Base-by-base conservation (phyloP, 2,888 invertebrate species). In the Sacculina carcini region DNA sequence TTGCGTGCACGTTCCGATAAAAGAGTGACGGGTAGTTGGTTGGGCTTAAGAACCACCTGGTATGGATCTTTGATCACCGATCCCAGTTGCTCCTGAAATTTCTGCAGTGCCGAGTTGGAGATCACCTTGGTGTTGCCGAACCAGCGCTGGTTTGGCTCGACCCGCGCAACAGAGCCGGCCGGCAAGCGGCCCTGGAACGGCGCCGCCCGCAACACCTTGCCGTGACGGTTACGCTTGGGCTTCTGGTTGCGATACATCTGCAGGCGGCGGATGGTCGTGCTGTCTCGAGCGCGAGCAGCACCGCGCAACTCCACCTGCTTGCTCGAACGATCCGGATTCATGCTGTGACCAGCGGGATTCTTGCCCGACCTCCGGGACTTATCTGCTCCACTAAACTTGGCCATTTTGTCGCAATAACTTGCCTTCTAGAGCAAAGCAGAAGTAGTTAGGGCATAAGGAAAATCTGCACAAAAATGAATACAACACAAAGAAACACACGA, bases 231-330 rank as follows among this genome's bases (percentile, higher is more conserved):
- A 51, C 96, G 74, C 65, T 87, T 89, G 0, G 96, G 79, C 67
- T 94, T 96, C 64, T 86, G 90, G 67, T 92, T 92, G 58, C 87
- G 77, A 68, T 99, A 99, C 96, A 99, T 98, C 66, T 89, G 86
- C 57, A 99, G 68, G 47, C 98, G 73, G 63, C 87, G 92, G 55
- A 99, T 96, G 0, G 98, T 99, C 14, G 79, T 78, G 65, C 83
- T 86, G 14, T 89, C 82, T 59, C 94, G 73, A 2, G 77, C 75
- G 61, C 81, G 82, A 0, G 79, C 80, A 14, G 86, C 83, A 50
- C 84, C 84, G 67, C 83, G 82, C 51, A 87, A 67, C 1, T 78
- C 78, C 60, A 63, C 60, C 53, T 57, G 50, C n/a, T 78, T 77
- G 16, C 71, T 75, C 14, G 78, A 71, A 50, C 89, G 73, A 58